Evolutionary conservation across 37 sponge, comb jelly and placozoan species (phyloP).

Genomic region (Ephydatia muelleri): DNA sequence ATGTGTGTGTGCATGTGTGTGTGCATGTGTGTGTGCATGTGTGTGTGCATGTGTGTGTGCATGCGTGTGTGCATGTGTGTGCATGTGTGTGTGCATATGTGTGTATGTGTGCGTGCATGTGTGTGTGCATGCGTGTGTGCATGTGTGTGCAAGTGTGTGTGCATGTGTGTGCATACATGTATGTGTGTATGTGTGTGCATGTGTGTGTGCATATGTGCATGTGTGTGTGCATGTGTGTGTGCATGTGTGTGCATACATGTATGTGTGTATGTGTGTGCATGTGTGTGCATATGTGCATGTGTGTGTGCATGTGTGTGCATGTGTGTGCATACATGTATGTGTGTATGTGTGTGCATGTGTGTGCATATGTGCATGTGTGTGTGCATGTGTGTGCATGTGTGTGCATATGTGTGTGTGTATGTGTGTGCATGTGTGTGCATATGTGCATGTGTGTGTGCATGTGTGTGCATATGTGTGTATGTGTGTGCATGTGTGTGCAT

Average conservation of each 20-base stretch:
- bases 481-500: neutral
- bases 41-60: too few relatives aligned
- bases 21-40: neutral
- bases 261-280: too few relatives aligned
- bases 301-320: neutral
- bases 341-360: constrained; percentile 23
- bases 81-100: constrained; percentile 6
- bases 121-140: constrained; percentile 17
- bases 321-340: constrained; percentile 6
- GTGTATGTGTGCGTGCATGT: constrained; percentile 14
- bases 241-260: too few relatives aligned
- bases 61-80: constrained; percentile 3
- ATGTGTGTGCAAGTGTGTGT: constrained; percentile 11
- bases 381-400: too few relatives aligned
- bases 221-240: too few relatives aligned
- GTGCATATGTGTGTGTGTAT: neutral
- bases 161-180: too few relatives aligned
- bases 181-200: constrained; percentile 16
- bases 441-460: constrained; percentile 10
- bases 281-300: too few relatives aligned
- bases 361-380: constrained; percentile 11
- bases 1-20: constrained; percentile 24
- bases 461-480: constrained; percentile 19
- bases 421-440: constrained; percentile 9
- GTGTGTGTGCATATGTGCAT: neutral